A percentile compares a stretch with the other conserved stretches of the same genome.
phyloP scores from a whole-genome alignment of 2,113 vertebrate species.

The Brachionichthys hirsutus region DNA sequence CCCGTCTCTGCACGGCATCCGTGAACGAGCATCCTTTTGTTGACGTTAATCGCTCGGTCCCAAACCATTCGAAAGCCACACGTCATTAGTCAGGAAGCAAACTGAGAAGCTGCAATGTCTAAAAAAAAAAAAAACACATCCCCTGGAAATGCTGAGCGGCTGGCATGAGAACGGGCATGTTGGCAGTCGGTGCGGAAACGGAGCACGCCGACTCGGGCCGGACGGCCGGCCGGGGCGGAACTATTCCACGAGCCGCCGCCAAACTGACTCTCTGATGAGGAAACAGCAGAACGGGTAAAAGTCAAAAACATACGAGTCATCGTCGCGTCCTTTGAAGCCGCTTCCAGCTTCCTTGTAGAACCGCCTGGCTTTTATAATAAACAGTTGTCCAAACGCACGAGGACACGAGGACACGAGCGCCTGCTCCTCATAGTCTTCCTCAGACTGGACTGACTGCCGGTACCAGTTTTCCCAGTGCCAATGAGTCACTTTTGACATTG shows the following conservation, averaged over 20 bases:
- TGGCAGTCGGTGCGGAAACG: conserved; percentile 10
- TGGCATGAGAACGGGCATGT: conserved; percentile 1
- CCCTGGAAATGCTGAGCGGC: conserved; percentile 13
- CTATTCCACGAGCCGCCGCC: conserved; percentile 52
- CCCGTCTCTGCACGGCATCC: conserved; percentile 1
- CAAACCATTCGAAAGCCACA: conserved; percentile 12
- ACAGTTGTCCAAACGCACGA: conserved; percentile 19
- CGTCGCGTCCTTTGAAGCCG: conserved; percentile 24
- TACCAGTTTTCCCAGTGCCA: too few species aligned
- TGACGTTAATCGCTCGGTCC: conserved; percentile 6
- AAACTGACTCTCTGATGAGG: conserved; percentile 40
- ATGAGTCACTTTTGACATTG: too few species aligned
- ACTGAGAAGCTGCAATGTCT: conserved; percentile 2
- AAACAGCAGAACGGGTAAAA: conserved; percentile 55
- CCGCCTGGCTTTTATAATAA: conserved; percentile 41
- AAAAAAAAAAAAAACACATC: conserved; percentile 29
- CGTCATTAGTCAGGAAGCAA: conserved; percentile 7
- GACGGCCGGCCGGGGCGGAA: conserved; percentile 29
- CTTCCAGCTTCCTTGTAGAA: conserved; percentile 53
- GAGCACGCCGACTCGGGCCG: conserved; percentile 23
- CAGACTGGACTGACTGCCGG: not conserved
- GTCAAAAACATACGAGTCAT: conserved; percentile 69
- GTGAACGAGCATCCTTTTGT: not conserved
- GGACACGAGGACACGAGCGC: conserved; percentile 29
- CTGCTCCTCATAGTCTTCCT: conserved; percentile 28